Evolutionary conservation across 2,888 invertebrate genomes (phyloP).

Genomic region (Argynnis bischoffii): DNA sequence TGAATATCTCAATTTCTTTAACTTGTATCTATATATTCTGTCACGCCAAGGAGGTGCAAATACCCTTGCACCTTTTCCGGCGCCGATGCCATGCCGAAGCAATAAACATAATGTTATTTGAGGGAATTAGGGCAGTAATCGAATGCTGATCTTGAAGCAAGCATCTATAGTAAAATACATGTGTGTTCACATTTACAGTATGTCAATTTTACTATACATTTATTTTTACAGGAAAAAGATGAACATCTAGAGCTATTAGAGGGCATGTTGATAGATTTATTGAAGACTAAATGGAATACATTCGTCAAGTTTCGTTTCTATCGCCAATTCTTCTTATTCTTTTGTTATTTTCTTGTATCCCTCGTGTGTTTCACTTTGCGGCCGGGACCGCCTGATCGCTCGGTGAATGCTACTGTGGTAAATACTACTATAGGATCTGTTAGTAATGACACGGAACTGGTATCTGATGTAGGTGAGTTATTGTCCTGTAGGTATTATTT

Average conservation of each 20-base stretch:
- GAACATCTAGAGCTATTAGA: constrained; percentile 97
- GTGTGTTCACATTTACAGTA: background rate
- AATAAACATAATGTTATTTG: too few relatives aligned
- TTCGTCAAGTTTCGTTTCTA: constrained; percentile 98
- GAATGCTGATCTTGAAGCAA: too few relatives aligned
- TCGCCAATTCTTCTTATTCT: constrained; percentile 94
- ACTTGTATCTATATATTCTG: too few relatives aligned
- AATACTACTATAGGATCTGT: constrained; percentile 59
- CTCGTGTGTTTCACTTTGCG: constrained; percentile 93
- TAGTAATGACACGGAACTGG: constrained; percentile 65
- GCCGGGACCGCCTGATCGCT: constrained; percentile 89
- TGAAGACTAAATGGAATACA: constrained; percentile 98
- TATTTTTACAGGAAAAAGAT: constrained; percentile 89
- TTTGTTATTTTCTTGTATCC: constrained; percentile 94
- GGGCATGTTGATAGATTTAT: constrained; percentile 94
- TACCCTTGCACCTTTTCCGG: too few relatives aligned
- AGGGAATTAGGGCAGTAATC: too few relatives aligned
- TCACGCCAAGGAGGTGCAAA: too few relatives aligned
- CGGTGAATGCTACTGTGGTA: constrained; percentile 60
- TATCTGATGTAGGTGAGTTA: constrained; percentile 59
- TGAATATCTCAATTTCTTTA: too few relatives aligned
- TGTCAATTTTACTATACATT: background rate
- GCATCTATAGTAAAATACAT: too few relatives aligned
- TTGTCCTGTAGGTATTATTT: background rate
- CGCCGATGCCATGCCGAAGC: too few relatives aligned